Conservation (phyloP, 2,113 vertebrate species). For the Thinocorus orbignyianus region DNA sequence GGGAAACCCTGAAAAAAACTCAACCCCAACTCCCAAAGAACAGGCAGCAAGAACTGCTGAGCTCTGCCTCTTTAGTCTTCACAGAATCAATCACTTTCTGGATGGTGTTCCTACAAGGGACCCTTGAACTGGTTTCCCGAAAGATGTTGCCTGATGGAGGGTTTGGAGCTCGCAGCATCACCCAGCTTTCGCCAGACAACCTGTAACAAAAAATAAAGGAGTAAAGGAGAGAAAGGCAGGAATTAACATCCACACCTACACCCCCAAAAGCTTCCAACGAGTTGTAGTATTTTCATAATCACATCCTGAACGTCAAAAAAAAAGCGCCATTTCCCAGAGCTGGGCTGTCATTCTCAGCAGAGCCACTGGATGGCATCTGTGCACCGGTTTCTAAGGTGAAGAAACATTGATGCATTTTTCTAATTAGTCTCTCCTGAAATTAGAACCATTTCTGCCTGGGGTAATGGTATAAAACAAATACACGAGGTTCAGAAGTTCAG, state of each 20-base stretch:
- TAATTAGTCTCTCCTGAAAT: constrained; percentile 52
- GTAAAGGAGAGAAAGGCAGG: neutral
- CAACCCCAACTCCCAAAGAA: neutral
- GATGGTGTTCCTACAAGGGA: constrained; percentile 81
- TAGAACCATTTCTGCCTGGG: constrained; percentile 48
- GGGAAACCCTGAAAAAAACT: constrained; percentile 27
- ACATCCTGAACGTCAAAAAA: neutral
- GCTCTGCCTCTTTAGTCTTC: constrained; percentile 20
- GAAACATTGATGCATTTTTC: neutral
- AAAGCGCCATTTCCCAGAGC: neutral
- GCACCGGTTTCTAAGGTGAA: neutral
- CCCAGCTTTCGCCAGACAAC: constrained; percentile 98
- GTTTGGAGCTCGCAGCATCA: constrained; percentile 93
- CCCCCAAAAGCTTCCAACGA: neutral
- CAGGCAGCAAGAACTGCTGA: constrained; percentile 31
- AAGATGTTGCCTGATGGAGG: constrained; percentile 95
- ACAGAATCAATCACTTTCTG: neutral
- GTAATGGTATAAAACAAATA: constrained; percentile 43
- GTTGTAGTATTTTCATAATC: neutral
- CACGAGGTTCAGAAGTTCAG: constrained; percentile 18
- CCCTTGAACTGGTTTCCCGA: constrained; percentile 99
- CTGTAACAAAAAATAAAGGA: constrained; percentile 63
- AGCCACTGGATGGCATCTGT: constrained; percentile 37
- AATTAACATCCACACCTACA: neutral
- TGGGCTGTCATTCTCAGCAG: neutral